phyloP scores from a whole-genome alignment of 2,113 vertebrate genomes.

The Oceanites oceanicus region DNA sequence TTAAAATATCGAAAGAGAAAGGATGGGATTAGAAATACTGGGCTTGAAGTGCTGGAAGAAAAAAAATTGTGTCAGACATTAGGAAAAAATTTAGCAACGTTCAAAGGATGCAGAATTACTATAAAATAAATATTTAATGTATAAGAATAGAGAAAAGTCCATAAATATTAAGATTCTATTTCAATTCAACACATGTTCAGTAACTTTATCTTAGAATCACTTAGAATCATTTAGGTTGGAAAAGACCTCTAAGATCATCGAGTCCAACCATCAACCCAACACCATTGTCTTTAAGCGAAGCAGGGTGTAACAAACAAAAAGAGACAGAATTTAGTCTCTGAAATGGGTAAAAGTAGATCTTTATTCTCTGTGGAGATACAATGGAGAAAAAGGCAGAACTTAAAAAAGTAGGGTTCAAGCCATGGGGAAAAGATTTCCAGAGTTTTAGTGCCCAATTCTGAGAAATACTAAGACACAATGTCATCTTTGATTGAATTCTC shows the following conservation, averaged over 20 bases:
- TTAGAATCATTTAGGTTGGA: too few species aligned
- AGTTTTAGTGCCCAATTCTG: not conserved
- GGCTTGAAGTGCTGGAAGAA: not conserved
- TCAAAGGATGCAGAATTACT: not conserved
- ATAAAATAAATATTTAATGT: not conserved
- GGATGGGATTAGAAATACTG: not conserved
- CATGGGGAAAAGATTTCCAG: not conserved
- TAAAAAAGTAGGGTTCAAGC: not conserved
- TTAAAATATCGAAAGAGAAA: not conserved
- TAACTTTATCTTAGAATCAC: not conserved
- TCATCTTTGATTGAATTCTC: not conserved
- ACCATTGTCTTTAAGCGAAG: not conserved
- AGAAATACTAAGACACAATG: not conserved
- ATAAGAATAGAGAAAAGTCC: not conserved
- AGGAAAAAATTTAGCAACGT: not conserved
- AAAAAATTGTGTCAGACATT: not conserved
- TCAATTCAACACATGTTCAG: not conserved
- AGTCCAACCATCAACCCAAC: too few species aligned
- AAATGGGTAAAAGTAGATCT: not conserved
- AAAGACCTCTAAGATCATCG: too few species aligned
- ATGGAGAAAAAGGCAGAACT: not conserved
- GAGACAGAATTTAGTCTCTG: not conserved
- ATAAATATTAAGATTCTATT: not conserved
- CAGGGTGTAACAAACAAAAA: not conserved
- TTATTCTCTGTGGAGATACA: not conserved